Evolutionary conservation across 2,888 invertebrate species (phyloP).

Genomic region (Bombyx huttoni): DNA sequence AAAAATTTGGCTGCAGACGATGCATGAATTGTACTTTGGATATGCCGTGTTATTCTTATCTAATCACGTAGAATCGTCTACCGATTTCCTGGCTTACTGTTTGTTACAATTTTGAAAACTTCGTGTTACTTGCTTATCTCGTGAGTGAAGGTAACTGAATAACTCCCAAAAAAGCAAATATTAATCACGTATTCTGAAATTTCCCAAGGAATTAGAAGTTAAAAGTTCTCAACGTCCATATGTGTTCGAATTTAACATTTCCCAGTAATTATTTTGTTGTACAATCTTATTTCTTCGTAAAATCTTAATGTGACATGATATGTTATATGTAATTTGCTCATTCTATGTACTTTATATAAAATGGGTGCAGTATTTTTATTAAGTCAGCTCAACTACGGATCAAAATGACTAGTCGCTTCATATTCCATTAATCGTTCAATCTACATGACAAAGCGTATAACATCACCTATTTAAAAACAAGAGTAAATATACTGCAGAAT

Average conservation of each 20-base stretch:
- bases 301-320: background rate
- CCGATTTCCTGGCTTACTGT: background rate
- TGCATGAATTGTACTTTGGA: conserved; percentile 2
- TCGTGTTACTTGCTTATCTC: background rate
- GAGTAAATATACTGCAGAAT: conserved; percentile 24
- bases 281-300: no score
- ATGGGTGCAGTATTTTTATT: background rate
- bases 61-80: conserved; percentile 12
- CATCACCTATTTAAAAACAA: conserved; percentile 6
- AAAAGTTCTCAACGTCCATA: no score
- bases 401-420: conserved; percentile 5
- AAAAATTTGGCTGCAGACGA: conserved; percentile 8
- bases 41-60: conserved; percentile 12
- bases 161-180: background rate
- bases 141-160: background rate
- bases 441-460: conserved; percentile 14
- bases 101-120: background rate
- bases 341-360: no score
- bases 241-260: no score
- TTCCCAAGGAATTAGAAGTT: background rate
- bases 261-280: no score
- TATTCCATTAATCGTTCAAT: conserved; percentile 2
- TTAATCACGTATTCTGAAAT: background rate
- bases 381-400: conserved; percentile 1
- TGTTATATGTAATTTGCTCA: background rate